A percentile compares a stretch with the other conserved stretches of the same genome.
These are phyloP conservation scores for Congeria kusceri DNA, from an alignment of 2,888 invertebrate species.

Conservation along the genomic window DNA sequence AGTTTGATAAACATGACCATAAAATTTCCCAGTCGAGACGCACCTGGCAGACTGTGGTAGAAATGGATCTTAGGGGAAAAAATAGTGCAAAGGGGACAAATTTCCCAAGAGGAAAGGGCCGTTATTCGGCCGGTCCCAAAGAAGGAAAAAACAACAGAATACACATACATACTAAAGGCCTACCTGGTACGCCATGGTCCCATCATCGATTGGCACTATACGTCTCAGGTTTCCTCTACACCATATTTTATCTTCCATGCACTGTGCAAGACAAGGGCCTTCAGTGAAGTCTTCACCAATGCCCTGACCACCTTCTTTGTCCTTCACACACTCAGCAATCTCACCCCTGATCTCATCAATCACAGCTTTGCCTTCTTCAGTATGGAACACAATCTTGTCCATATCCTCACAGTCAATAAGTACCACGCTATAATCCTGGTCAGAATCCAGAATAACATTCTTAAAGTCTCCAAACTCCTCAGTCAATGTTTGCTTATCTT, in stretches of 20 bases:
- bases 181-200: slow-evolving; percentile 41
- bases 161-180: not conserved
- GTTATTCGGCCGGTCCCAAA: no score
- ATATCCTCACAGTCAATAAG: slow-evolving; percentile 53
- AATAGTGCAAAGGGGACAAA: no score
- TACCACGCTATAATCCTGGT: slow-evolving; percentile 38
- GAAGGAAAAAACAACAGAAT: no score
- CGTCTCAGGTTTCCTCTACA: slow-evolving; percentile 39
- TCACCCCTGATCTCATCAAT: slow-evolving; percentile 44
- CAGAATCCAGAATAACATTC: slow-evolving; percentile 39
- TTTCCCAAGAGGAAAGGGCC: no score
- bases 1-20: no score
- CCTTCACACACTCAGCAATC: slow-evolving; percentile 51
- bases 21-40: no score
- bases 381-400: slow-evolving; percentile 52
- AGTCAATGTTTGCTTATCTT: slow-evolving; percentile 20
- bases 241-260: slow-evolving; percentile 61
- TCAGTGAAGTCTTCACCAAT: slow-evolving; percentile 87
- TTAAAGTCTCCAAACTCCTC: slow-evolving; percentile 54
- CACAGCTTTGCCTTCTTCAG: slow-evolving; percentile 8
- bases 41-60: no score
- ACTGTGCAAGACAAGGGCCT: slow-evolving; percentile 89
- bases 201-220: not conserved
- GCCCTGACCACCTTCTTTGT: slow-evolving; percentile 84
- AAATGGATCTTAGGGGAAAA: no score